A percentile compares a stretch with the other conserved stretches of the same genome.
phyloP scores from a whole-genome alignment of 92 coral and sea anemone genomes.

The Micromussa lordhowensis region DNA sequence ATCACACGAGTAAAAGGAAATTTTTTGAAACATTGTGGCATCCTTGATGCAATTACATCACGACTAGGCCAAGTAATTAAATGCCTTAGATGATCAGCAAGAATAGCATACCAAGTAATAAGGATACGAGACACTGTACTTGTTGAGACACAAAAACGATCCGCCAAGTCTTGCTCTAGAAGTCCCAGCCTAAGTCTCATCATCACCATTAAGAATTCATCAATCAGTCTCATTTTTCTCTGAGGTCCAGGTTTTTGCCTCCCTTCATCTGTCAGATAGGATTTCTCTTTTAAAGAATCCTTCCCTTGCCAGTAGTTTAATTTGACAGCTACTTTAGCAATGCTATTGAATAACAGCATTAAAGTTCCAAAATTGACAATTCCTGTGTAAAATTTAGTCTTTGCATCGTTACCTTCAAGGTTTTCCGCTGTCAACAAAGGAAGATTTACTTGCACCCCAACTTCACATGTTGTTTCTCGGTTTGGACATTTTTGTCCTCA shows the following conservation, averaged over 20 bases:
- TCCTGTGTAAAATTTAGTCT: constrained; percentile 64
- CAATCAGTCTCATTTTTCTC: constrained; percentile 42
- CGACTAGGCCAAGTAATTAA: constrained; percentile 39
- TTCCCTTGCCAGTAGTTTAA: constrained; percentile 63
- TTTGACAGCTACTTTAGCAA: constrained; percentile 25
- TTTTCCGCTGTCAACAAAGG: constrained; percentile 50
- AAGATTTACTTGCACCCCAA: constrained; percentile 46
- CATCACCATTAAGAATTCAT: constrained; percentile 47
- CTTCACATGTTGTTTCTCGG: constrained; percentile 10
- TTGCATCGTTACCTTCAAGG: constrained; percentile 20
- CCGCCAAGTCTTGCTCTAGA: constrained; percentile 43
- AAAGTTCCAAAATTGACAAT: constrained; percentile 64
- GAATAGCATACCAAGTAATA: constrained; percentile 42
- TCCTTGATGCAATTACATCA: not conserved
- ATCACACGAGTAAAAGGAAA: constrained; percentile 3
- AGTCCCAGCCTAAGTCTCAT: constrained; percentile 51
- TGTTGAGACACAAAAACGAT: constrained; percentile 40
- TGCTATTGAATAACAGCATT: constrained; percentile 42
- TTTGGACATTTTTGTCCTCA: constrained; percentile 1
- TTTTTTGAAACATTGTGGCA: constrained; percentile 35
- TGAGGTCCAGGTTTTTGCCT: constrained; percentile 53
- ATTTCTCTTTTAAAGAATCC: constrained; percentile 37
- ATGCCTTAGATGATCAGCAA: constrained; percentile 33
- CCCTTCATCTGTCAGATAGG: constrained; percentile 23
- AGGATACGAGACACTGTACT: constrained; percentile 41